Evolutionary conservation across 53 echinoderm and acorn worm genomes (phyloP), one percentile per base, ranked within the genome.

Genomic region (Pentamera pediparva): DNA sequence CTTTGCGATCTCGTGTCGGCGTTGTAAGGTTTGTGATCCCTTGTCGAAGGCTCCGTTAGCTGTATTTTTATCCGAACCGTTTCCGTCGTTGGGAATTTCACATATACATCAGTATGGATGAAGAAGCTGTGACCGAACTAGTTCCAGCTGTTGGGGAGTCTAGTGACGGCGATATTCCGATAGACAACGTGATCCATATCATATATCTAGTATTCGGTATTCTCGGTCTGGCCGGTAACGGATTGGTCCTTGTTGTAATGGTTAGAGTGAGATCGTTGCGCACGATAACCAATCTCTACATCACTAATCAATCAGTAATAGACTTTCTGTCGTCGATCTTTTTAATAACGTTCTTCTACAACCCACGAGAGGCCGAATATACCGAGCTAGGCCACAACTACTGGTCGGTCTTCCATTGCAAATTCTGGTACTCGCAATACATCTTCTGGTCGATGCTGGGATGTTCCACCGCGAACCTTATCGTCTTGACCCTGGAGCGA

Each of bases 401-500:
- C 24, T 25, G 67, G 37, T 22, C 67, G 12, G 0, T 41, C 1
- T 26, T 67, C 22, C 10, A 22, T 20, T 67, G 67, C 45, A 28
- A 43, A 11, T 67, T 67, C n/a, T 67, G 67, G 67, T 45, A 67
- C 9, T 67, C 67, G 5, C n/a, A 43, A 10, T 67, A 67, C 31
- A 67, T 67, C 28, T 67, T 37, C 67, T 67, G 67, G 67, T 36
- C 67, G 0, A 25, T 64, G 2, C 1, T 65, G 25, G 39, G 39
- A 13, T n/a, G 39, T 38, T 80, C 80, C 18, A 80, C 80, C 9
- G 32, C 25, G 18, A 80, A 80, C 35, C 71, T 80, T 6, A 37
- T 80, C 39, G 60, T 80, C 4, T 10, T 80, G 12, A 80, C 70
- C 25, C 35, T 80, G 5, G 80, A 80, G 60, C 70, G 80, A 6